phyloP scores from a whole-genome alignment of 2,113 vertebrate species.

The Ia io region DNA sequence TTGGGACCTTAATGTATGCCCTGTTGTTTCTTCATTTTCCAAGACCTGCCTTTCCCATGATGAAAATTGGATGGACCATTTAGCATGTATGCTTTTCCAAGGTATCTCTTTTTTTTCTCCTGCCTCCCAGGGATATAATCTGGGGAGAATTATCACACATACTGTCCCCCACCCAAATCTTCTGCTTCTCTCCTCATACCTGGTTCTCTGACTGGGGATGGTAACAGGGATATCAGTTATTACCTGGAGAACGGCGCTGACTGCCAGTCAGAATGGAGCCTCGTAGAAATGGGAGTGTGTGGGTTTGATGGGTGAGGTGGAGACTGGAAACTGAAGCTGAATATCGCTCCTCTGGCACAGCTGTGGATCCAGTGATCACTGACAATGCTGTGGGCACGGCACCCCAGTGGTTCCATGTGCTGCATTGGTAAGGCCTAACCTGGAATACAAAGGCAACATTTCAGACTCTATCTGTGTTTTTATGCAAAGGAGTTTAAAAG shows the following conservation, averaged over 20 bases:
- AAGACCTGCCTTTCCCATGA: neutral
- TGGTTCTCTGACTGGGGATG: neutral
- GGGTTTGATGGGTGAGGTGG: neutral
- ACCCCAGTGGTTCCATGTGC: neutral
- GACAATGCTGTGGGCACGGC: neutral
- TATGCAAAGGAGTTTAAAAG: neutral
- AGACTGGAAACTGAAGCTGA: neutral
- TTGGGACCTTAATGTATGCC: neutral
- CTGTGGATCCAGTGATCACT: neutral
- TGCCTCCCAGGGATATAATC: neutral
- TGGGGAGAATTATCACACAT: neutral
- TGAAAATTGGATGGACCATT: neutral
- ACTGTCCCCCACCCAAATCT: neutral
- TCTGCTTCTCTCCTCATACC: neutral
- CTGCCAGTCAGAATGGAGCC: neutral
- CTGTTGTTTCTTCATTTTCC: neutral
- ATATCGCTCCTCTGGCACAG: neutral
- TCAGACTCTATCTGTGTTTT: neutral
- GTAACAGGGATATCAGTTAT: neutral
- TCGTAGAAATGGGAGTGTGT: neutral
- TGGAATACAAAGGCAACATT: neutral
- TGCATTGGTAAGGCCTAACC: neutral
- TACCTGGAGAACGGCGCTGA: neutral
- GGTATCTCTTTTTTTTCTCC: neutral
- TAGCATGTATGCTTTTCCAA: neutral